phyloP scores from a whole-genome alignment of 2,113 vertebrate species.

The Leuciscus idus region DNA sequence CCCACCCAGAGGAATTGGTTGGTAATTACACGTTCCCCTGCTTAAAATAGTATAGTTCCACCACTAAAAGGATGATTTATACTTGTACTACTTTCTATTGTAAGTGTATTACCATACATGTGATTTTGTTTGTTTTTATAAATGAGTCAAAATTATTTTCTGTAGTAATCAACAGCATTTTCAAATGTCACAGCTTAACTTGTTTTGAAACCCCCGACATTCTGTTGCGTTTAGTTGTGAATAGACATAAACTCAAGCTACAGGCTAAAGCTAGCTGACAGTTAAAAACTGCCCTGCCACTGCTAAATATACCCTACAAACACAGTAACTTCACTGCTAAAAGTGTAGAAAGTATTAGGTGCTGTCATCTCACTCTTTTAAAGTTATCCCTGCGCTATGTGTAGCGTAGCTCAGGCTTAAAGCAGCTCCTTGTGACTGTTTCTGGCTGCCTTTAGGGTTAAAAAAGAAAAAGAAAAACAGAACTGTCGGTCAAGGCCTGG shows the following conservation, averaged over 20 bases:
- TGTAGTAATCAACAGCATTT: background rate
- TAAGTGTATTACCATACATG: background rate
- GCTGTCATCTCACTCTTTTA: conserved; percentile 50
- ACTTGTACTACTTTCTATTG: background rate
- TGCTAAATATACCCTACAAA: conserved; percentile 56
- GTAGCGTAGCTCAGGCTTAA: conserved; percentile 41
- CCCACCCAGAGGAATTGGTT: background rate
- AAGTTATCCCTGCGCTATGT: conserved; percentile 36
- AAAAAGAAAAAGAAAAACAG: background rate
- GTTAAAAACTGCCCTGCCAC: conserved; percentile 18
- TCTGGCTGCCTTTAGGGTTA: conserved; percentile 28
- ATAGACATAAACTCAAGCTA: conserved; percentile 12
- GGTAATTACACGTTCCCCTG: background rate
- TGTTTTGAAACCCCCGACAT: background rate
- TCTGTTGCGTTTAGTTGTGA: background rate
- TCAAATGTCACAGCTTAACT: background rate
- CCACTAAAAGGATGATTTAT: background rate
- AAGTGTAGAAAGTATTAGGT: conserved; percentile 48
- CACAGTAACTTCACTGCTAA: conserved; percentile 53
- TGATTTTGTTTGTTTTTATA: background rate
- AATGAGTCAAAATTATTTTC: background rate
- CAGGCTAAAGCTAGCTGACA: conserved; percentile 20
- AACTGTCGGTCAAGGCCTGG: conserved; percentile 25
- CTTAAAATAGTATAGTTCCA: background rate
- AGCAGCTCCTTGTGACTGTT: conserved; percentile 30